Evolutionary conservation across 2,113 vertebrate genomes (phyloP).

Genomic region (Brienomyrus brachyistius): DNA sequence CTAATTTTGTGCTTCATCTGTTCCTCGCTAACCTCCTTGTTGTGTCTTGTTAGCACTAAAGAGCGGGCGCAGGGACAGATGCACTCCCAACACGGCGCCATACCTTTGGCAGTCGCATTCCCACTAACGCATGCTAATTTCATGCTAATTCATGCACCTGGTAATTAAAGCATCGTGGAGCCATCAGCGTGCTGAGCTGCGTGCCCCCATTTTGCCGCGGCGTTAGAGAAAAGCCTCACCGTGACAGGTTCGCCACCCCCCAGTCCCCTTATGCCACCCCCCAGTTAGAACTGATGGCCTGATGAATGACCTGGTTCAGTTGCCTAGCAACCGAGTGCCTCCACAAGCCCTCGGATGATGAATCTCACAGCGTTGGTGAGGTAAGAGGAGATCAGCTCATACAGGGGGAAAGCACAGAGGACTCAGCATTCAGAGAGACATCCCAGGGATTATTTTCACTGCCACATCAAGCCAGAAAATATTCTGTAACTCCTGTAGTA

Average conservation of each 20-base stretch:
- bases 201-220: not conserved
- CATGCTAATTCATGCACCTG: conserved; percentile 13
- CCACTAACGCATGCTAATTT: conserved; percentile 11
- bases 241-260: not conserved
- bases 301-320: not conserved
- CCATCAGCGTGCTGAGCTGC: not conserved
- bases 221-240: not conserved
- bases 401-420: not conserved
- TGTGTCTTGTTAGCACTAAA: conserved; percentile 5
- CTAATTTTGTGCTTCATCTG: conserved; percentile 9
- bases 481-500: not conserved
- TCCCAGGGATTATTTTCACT: not conserved
- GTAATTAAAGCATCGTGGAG: not conserved
- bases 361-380: not conserved
- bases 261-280: not conserved
- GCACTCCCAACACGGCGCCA: not conserved
- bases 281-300: not conserved
- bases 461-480: not conserved
- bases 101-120: not conserved
- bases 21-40: not conserved
- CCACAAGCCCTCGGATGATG: not conserved
- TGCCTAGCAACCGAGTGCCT: conserved; percentile 14
- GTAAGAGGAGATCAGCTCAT: not conserved
- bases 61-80: conserved; percentile 2
- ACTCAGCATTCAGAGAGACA: not conserved